Base-by-base conservation (phyloP, 2,888 invertebrate species). In the Listrodromus nycthemerus region DNA sequence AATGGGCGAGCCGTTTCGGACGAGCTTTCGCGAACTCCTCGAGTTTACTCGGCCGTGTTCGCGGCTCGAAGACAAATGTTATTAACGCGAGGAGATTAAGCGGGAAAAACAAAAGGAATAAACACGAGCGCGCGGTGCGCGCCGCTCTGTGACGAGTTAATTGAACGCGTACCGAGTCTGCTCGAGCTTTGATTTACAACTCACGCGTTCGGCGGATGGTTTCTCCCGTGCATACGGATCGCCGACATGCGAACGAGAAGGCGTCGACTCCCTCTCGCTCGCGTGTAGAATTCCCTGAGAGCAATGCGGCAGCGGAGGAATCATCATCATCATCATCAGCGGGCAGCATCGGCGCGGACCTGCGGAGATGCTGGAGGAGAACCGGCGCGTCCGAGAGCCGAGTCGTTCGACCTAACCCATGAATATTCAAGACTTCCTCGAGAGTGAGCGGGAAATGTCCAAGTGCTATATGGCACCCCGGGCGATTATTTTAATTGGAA, bases 401-500 rank as follows among this genome's bases (percentile, higher is more conserved):
- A 61, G 61, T 75, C 78, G 84, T 81, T 82, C 84, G 74, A 79
- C 78, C 79, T 80, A 79, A 79, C 78, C 65, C 84, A 86, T 87
- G 87, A 87, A 87, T 87, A 87, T 87, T 87, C 87, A 87, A 82
- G 84, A 69, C 78, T 70, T 27, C 48, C 45, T 52, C 75, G 41
- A 65, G 58, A 75, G 24, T 70, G 81, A 78, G 81, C 19, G 50
- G 61, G 75, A 78, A 75, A 75, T 84, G 75, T 84, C 78, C 70
- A 63, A 84, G 77, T 83, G 81, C 81, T 87, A 84, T 84, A 87
- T 87, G 86, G 82, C 82, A 75, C 84, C 82, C 63, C 50, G 30
- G 83, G 77, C 85, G 86, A 84, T 87, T 84, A 86, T 87, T 87
- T 87, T 87, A 87, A 87, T 87, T 87, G 87, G 87, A 87, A 87